phyloP scores from a whole-genome alignment of 2,888 invertebrate species.

The Lepetodrilus schrolli region DNA sequence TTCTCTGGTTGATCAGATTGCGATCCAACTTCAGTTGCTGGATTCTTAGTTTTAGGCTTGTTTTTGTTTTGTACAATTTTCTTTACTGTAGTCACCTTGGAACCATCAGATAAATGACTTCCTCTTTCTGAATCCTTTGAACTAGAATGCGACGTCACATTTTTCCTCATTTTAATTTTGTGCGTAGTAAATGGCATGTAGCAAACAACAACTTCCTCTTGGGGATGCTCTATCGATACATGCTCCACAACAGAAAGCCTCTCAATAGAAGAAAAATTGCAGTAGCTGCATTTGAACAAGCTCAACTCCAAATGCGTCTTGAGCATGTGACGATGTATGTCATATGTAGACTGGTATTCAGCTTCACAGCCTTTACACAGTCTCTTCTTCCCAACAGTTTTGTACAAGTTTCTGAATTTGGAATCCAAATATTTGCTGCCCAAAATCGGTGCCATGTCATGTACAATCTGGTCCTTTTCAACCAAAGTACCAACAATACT shows the following conservation, averaged over 20 bases:
- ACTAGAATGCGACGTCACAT: too few relatives aligned
- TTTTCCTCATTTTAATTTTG: too few relatives aligned
- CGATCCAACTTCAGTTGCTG: too few relatives aligned
- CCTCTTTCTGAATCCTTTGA: not conserved
- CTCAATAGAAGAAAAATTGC: conserved; percentile 26
- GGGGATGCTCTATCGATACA: not conserved
- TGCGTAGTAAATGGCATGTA: too few relatives aligned
- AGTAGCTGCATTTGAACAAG: conserved; percentile 21
- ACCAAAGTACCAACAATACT: not conserved
- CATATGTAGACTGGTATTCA: conserved; percentile 6
- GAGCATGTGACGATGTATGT: conserved; percentile 17
- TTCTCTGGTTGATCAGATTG: not conserved
- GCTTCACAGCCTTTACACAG: not conserved
- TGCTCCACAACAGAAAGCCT: not conserved
- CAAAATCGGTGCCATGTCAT: not conserved
- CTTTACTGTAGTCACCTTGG: not conserved
- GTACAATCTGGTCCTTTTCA: not conserved
- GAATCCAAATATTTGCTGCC: not conserved
- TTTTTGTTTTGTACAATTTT: too few relatives aligned
- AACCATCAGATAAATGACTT: not conserved
- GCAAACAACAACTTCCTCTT: not conserved
- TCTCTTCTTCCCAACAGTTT: not conserved
- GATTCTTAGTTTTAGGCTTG: too few relatives aligned
- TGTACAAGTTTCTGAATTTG: not conserved
- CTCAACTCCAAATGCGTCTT: not conserved